These are phyloP conservation scores for Zosterops pallidus DNA, from an alignment of 2,113 vertebrate species.

Conservation along the genomic window DNA sequence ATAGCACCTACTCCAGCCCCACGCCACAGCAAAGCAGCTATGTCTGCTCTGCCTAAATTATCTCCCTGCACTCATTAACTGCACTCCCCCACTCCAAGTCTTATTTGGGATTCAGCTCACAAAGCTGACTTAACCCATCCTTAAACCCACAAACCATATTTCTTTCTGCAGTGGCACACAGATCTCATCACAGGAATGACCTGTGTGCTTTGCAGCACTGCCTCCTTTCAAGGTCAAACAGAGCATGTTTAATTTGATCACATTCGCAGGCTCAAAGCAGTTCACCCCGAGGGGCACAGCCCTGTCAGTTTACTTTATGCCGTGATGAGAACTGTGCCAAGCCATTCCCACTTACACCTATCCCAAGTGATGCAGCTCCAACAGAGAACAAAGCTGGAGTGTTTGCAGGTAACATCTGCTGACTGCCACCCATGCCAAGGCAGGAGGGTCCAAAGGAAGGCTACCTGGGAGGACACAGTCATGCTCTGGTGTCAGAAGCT, in stretches of 20 bases:
- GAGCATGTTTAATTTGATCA: background rate
- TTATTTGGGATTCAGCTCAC: background rate
- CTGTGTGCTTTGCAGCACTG: background rate
- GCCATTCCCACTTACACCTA: background rate
- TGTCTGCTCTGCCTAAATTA: background rate
- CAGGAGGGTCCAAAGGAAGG: background rate
- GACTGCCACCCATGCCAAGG: background rate
- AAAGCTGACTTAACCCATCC: background rate
- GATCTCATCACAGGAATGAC: background rate
- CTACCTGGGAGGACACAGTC: background rate
- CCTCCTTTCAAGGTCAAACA: background rate
- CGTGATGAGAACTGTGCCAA: background rate
- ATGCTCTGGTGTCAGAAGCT: background rate
- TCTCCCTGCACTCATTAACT: background rate
- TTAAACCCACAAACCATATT: background rate
- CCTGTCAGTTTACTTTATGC: background rate
- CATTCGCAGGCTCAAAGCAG: background rate
- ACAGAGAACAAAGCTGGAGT: background rate
- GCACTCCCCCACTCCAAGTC: background rate
- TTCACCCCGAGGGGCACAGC: background rate
- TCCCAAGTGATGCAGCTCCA: background rate
- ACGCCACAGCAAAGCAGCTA: background rate
- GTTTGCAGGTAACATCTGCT: background rate
- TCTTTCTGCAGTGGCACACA: background rate
- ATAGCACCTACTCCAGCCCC: background rate